Percentiles rank a stretch among this genome's conserved stretches.
Conservation (phyloP, 2,888 invertebrate genomes). For the Cantharis lateralis region DNA sequence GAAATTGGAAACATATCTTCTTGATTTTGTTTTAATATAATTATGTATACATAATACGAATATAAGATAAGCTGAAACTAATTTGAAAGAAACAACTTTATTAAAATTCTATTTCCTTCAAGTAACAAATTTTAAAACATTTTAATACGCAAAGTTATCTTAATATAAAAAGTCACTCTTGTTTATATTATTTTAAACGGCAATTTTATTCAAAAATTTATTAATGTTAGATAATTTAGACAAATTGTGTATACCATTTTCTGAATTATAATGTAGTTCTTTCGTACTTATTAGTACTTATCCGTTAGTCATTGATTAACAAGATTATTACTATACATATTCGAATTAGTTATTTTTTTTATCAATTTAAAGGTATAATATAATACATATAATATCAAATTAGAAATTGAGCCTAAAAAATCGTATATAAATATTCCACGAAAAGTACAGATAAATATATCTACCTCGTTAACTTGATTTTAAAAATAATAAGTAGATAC, state of each 20-base stretch:
- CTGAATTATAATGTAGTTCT: not conserved
- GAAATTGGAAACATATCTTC: too few relatives aligned
- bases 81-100: not conserved
- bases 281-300: not conserved
- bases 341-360: too few relatives aligned
- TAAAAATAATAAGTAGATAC: too few relatives aligned
- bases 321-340: not conserved
- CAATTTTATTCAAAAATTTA: not conserved
- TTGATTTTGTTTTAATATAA: not conserved
- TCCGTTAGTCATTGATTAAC: not conserved
- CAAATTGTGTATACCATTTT: not conserved
- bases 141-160: not conserved
- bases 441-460: too few relatives aligned
- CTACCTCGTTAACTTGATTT: too few relatives aligned
- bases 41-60: not conserved
- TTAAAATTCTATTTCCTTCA: not conserved
- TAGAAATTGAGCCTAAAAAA: too few relatives aligned
- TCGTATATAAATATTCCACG: too few relatives aligned
- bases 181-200: not conserved
- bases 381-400: too few relatives aligned
- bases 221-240: not conserved
- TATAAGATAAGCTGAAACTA: not conserved
- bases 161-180: not conserved
- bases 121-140: not conserved
- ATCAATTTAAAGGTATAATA: too few relatives aligned